A percentile compares a stretch with the other conserved stretches of the same genome.
Conservation (phyloP, 2,888 invertebrate genomes). For the Elegia similella region DNA sequence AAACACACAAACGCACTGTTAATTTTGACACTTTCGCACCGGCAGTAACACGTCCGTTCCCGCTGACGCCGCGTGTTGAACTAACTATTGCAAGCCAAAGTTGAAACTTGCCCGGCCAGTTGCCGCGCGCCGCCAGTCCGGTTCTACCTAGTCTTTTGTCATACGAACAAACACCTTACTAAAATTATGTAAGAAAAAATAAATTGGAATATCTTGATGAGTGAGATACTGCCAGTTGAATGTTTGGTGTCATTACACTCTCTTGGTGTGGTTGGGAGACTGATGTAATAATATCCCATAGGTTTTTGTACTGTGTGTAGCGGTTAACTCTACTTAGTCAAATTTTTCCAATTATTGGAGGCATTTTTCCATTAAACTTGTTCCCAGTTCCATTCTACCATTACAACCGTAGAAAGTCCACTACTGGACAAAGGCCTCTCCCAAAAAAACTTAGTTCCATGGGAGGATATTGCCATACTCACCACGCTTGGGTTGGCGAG, state of each 20-base stretch:
- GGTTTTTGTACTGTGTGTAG: no score
- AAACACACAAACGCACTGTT: slow-evolving; percentile 63
- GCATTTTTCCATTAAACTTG: no score
- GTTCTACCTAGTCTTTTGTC: slow-evolving; percentile 71
- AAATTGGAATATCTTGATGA: slow-evolving; percentile 20
- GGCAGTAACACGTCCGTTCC: slow-evolving; percentile 47
- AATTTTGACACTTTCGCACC: slow-evolving; percentile 38
- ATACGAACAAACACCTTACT: slow-evolving; percentile 57
- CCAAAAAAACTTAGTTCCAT: no score
- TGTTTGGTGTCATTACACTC: slow-evolving; percentile 19
- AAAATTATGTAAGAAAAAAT: slow-evolving; percentile 55
- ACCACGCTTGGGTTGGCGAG: no score
- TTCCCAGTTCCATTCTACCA: no score
- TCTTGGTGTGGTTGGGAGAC: slow-evolving; percentile 7
- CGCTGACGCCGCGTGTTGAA: slow-evolving; percentile 57
- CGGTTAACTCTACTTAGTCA: no score
- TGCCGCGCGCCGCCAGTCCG: slow-evolving; percentile 68
- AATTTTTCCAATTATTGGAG: no score
- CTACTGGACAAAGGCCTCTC: no score
- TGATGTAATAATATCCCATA: not conserved
- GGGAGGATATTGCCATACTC: no score
- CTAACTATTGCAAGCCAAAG: slow-evolving; percentile 42
- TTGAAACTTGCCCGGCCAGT: slow-evolving; percentile 64
- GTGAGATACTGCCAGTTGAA: slow-evolving; percentile 26
- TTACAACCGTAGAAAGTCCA: no score